Evolutionary conservation across 2,888 invertebrate species (phyloP).

Genomic region (Phymatocera aterrima): DNA sequence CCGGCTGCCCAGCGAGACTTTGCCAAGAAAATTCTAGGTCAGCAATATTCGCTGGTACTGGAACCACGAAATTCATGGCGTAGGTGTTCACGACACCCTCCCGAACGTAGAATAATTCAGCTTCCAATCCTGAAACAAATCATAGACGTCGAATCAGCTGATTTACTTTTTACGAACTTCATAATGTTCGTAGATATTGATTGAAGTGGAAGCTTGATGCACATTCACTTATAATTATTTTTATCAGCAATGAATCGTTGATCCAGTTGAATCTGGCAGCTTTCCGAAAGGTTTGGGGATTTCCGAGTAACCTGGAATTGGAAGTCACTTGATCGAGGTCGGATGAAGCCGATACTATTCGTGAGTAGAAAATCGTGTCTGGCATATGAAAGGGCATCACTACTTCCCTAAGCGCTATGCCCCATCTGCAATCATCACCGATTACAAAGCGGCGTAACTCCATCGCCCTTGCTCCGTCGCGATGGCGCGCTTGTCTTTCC

Average conservation of each 20-base stretch:
- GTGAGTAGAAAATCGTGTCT: constrained; percentile 74
- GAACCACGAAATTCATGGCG: constrained; percentile 89
- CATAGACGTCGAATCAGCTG: background rate
- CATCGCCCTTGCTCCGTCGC: constrained; percentile 1
- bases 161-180: background rate
- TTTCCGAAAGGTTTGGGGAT: background rate
- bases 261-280: background rate
- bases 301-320: background rate
- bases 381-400: constrained; percentile 66
- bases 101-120: constrained; percentile 89
- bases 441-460: background rate
- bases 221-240: background rate
- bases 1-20: constrained; percentile 84
- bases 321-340: constrained; percentile 4
- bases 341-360: constrained; percentile 48
- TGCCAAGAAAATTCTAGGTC: constrained; percentile 93
- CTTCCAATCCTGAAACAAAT: constrained; percentile 81
- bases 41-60: constrained; percentile 86
- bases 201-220: too few species aligned
- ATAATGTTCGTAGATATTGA: background rate
- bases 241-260: background rate
- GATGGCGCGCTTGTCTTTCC: background rate
- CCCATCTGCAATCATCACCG: constrained; percentile 2
- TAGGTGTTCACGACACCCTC: constrained; percentile 91
- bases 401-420: constrained; percentile 30